Conservation (phyloP, 2,113 vertebrate genomes). For the Numida meleagris region DNA sequence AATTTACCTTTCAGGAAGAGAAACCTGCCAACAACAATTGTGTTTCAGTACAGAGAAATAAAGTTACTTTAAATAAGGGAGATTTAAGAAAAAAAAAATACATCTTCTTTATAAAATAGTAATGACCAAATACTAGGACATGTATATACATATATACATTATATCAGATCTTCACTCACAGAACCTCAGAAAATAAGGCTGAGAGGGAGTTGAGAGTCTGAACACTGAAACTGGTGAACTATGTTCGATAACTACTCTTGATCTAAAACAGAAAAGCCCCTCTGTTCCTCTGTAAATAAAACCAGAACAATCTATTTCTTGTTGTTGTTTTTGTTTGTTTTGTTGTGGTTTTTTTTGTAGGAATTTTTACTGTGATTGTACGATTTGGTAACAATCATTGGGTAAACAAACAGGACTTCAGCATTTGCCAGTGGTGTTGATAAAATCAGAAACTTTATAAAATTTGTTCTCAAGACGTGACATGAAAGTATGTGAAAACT, state of each 20-base stretch:
- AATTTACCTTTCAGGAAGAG: background rate
- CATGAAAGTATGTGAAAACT: background rate
- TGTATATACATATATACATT: background rate
- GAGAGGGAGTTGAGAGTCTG: background rate
- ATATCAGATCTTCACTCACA: background rate
- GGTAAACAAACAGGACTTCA: background rate
- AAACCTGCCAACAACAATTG: background rate
- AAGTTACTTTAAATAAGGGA: background rate
- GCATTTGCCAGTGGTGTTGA: background rate
- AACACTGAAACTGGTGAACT: background rate
- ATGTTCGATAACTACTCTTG: background rate
- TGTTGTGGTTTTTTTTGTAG: background rate
- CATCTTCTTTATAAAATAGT: background rate
- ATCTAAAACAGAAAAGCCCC: background rate
- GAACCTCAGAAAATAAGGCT: background rate
- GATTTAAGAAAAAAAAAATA: background rate
- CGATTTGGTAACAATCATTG: background rate
- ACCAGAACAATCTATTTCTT: background rate
- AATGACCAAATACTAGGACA: background rate
- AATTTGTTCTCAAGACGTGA: fast-evolving
- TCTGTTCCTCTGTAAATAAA: background rate
- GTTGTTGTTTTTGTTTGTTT: too few species aligned
- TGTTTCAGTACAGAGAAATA: background rate
- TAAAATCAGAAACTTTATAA: background rate
- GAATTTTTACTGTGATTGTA: background rate